A percentile compares a stretch with the other conserved stretches of the same genome.
Evolutionary conservation across 2,113 vertebrate genomes (phyloP).

Genomic region (Cairina moschata): DNA sequence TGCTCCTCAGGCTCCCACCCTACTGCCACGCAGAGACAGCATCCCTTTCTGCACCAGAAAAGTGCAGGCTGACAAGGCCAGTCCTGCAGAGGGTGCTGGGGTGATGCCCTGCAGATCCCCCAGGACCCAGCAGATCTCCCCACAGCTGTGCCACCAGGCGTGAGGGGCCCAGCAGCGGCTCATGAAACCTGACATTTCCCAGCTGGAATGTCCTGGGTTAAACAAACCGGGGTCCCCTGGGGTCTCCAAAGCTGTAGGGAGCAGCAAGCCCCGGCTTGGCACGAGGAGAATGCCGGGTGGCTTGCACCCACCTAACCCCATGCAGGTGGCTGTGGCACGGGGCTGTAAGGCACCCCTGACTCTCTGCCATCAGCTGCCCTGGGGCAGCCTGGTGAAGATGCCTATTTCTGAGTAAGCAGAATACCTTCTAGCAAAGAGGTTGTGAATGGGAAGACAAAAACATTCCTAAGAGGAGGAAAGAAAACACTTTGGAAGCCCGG

Average conservation of each 20-base stretch:
- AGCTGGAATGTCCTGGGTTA: not conserved
- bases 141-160: not conserved
- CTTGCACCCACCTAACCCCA: not conserved
- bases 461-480: not conserved
- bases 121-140: not conserved
- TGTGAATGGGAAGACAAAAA: not conserved
- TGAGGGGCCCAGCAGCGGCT: not conserved
- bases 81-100: not conserved
- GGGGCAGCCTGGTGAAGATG: not conserved
- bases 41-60: not conserved
- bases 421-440: not conserved
- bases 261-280: not conserved
- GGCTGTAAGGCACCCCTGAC: not conserved
- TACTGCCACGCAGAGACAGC: not conserved
- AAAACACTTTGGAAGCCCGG: not conserved
- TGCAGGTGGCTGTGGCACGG: not conserved
- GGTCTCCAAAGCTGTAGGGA: not conserved
- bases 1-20: rapidly evolving
- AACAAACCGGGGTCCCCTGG: not conserved
- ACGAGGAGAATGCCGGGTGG: rapidly evolving
- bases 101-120: not conserved
- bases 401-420: not conserved
- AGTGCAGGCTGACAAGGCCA: not conserved
- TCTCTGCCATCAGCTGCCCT: not conserved
- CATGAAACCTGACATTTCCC: not conserved